Conservation (phyloP, 2,113 vertebrate species). For the Rhynchopsitta pachyrhyncha region DNA sequence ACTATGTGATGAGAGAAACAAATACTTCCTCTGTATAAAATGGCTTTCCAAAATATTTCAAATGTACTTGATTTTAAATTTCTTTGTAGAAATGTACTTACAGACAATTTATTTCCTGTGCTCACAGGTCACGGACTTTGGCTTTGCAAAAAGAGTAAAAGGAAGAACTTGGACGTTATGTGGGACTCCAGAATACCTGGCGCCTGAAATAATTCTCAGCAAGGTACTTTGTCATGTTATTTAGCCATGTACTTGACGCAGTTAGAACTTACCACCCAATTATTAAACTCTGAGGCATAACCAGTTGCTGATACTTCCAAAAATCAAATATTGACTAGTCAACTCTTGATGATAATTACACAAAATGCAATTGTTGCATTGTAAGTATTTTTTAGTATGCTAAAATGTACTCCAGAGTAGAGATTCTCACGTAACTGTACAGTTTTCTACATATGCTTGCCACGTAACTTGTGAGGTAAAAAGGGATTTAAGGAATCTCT, state of each 20-base stretch:
- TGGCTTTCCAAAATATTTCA: background rate
- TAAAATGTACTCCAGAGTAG: background rate
- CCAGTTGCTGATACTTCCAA: background rate
- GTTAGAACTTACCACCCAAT: background rate
- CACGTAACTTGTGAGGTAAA: background rate
- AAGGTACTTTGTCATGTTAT: conserved; percentile 79
- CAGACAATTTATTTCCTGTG: background rate
- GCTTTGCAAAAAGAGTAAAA: conserved; percentile 99
- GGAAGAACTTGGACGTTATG: conserved; percentile 99
- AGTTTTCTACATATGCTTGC: background rate
- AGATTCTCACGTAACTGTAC: background rate
- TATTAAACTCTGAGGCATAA: background rate
- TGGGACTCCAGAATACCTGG: conserved; percentile 97
- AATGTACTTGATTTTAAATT: background rate
- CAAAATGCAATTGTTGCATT: background rate
- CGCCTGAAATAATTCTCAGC: conserved; percentile 99
- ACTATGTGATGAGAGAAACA: background rate
- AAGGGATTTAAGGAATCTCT: background rate
- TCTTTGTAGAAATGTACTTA: background rate
- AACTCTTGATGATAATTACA: background rate
- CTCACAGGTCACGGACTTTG: conserved; percentile 95
- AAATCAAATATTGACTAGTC: background rate
- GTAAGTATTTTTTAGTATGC: background rate
- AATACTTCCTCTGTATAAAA: background rate
- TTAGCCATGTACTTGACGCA: background rate